Evolutionary conservation across 2,113 vertebrate species (phyloP).

Genomic region (Neoarius graeffei): DNA sequence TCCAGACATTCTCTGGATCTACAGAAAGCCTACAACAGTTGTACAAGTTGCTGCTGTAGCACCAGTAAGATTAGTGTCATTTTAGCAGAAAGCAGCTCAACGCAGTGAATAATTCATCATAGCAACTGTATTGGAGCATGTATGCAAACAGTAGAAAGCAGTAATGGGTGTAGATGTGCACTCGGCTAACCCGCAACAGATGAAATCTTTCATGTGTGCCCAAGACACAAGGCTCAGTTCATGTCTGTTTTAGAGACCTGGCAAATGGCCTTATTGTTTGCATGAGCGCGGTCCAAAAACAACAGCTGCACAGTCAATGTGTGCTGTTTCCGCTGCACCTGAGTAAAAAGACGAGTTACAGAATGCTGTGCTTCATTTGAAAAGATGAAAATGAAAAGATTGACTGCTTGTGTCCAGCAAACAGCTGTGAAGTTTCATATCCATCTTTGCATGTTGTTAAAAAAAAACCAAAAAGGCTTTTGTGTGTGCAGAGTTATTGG

Average conservation of each 20-base stretch:
- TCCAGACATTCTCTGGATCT: background rate
- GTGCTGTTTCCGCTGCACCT: conserved; percentile 52
- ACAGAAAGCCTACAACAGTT: background rate
- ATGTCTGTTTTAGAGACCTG: conserved; percentile 51
- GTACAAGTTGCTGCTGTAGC: background rate
- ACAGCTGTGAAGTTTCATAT: conserved; percentile 24
- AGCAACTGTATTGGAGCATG: conserved; percentile 8
- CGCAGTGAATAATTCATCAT: conserved; percentile 24
- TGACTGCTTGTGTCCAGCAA: conserved; percentile 44
- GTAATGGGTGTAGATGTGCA: conserved; percentile 48
- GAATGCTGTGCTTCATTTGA: conserved; percentile 34
- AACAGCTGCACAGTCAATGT: conserved; percentile 45
- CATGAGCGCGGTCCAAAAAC: conserved; percentile 36
- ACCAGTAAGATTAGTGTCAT: background rate
- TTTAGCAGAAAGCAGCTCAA: background rate
- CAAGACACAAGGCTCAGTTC: conserved; percentile 58
- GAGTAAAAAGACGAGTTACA: conserved; percentile 38
- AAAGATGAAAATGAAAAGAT: conserved; percentile 39
- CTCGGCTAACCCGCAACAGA: conserved; percentile 48
- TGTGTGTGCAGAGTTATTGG: conserved; percentile 23
- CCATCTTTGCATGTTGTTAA: background rate
- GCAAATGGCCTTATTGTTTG: conserved; percentile 55
- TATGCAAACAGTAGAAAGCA: conserved; percentile 46
- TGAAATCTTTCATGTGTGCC: conserved; percentile 53
- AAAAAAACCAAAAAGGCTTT: background rate